phyloP scores from a whole-genome alignment of 2,888 invertebrate species.

The Caenorhabditis parvicauda region DNA sequence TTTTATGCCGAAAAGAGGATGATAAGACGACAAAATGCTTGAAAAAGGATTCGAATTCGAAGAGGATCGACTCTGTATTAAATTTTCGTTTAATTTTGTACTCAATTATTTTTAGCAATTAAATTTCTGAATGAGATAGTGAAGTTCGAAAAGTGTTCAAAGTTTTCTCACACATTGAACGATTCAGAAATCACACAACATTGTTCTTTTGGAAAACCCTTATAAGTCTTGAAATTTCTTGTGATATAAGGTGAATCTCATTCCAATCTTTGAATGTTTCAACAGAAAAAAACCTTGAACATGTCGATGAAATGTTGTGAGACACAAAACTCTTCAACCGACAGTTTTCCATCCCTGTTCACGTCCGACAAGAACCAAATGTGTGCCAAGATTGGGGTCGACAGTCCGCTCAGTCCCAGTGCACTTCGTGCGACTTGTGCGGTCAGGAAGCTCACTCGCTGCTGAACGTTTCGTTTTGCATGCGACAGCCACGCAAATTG shows the following conservation, averaged over 20 bases:
- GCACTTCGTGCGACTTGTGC: slow-evolving; percentile 66
- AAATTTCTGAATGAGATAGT: background rate
- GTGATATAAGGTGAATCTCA: too few relatives aligned
- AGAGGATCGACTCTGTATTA: too few relatives aligned
- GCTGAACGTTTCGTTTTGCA: slow-evolving; percentile 8
- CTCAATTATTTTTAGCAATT: background rate
- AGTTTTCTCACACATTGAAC: background rate
- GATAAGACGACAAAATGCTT: too few relatives aligned
- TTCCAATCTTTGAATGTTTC: too few relatives aligned
- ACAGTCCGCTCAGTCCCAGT: slow-evolving; percentile 86
- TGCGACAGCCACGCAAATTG: background rate
- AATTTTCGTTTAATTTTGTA: too few relatives aligned
- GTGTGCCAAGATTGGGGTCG: slow-evolving; percentile 85
- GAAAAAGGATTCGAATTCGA: too few relatives aligned
- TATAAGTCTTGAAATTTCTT: too few relatives aligned
- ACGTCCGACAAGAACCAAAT: slow-evolving; percentile 92
- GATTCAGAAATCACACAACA: background rate
- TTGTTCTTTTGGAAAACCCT: too few relatives aligned
- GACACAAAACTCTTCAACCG: slow-evolving; percentile 93
- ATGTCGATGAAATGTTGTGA: slow-evolving; percentile 91
- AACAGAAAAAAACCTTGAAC: slow-evolving; percentile 51
- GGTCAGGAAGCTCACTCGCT: slow-evolving; percentile 46
- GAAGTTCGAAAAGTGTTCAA: background rate
- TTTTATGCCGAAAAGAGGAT: too few relatives aligned
- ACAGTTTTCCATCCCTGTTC: slow-evolving; percentile 85